These are phyloP conservation scores for Pangasius macronema DNA, from an alignment of 2,797 vertebrate species.

Conservation along the genomic window DNA sequence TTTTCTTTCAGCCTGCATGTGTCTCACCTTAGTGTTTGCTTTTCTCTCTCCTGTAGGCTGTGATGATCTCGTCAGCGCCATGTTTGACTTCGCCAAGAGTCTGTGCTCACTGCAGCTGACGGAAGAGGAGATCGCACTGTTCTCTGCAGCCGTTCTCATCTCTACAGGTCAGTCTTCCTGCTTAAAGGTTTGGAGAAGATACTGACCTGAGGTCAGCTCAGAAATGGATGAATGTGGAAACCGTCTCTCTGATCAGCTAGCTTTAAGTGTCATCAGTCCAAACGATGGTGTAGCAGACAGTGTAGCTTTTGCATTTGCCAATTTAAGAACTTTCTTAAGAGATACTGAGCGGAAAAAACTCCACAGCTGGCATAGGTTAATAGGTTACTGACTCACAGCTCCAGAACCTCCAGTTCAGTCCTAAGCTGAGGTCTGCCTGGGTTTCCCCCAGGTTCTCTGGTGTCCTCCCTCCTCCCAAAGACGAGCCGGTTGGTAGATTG, in stretches of 20 bases:
- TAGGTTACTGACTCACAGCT: background rate
- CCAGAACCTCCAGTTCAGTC: background rate
- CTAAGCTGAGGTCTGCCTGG: background rate
- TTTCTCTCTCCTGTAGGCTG: constrained; percentile 78
- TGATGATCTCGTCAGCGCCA: constrained; percentile 95
- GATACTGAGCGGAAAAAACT: background rate
- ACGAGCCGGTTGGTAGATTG: background rate
- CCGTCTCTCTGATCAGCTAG: background rate
- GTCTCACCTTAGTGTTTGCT: background rate
- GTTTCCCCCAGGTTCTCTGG: background rate
- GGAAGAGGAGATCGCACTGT: constrained; percentile 97
- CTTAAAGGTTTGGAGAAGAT: background rate
- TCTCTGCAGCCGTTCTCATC: constrained; percentile 98
- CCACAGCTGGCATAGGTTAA: background rate
- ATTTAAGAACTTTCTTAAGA: background rate
- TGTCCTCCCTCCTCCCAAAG: background rate
- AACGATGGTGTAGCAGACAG: background rate
- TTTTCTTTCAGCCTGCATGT: background rate
- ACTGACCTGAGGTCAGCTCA: background rate
- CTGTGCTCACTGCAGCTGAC: constrained; percentile 96
- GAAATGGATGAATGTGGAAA: background rate
- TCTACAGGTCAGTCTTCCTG: constrained; percentile 86
- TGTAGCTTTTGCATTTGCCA: background rate
- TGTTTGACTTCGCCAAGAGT: constrained; percentile 99
- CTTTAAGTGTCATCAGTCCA: background rate